phyloP scores from a whole-genome alignment of 2,797 vertebrate genomes.

The Coregonus ussuriensis region DNA sequence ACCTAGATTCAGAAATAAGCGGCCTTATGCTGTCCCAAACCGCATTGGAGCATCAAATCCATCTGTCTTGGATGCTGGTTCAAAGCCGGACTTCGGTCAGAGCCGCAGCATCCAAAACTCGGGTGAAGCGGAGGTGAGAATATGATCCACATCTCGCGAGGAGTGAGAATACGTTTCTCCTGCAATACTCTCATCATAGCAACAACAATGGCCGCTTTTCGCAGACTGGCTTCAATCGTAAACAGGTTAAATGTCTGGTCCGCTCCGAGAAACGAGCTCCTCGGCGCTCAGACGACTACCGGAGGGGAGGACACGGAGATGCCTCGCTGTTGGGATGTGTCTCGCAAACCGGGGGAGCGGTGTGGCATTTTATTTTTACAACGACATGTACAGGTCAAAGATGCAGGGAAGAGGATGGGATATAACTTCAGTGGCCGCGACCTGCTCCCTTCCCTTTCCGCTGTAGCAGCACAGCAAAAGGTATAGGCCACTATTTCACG shows the following conservation, averaged over 20 bases:
- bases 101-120: slow-evolving; percentile 33
- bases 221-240: slow-evolving; percentile 67
- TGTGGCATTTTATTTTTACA: slow-evolving; percentile 65
- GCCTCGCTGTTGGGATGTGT: slow-evolving; percentile 60
- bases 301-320: slow-evolving; percentile 35
- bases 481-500: slow-evolving; percentile 49
- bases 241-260: slow-evolving; percentile 54
- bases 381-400: slow-evolving; percentile 40
- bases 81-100: slow-evolving; percentile 24
- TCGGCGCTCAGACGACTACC: slow-evolving; percentile 26
- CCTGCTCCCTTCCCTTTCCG: slow-evolving; percentile 66
- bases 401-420: slow-evolving; percentile 56
- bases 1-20: slow-evolving; percentile 6
- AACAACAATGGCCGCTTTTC: slow-evolving; percentile 77
- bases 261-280: slow-evolving; percentile 38
- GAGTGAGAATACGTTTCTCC: slow-evolving; percentile 42
- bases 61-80: background rate
- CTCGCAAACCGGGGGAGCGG: slow-evolving; percentile 68
- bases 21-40: background rate
- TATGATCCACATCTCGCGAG: slow-evolving; percentile 72
- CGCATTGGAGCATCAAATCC: slow-evolving; percentile 23
- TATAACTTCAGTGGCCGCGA: slow-evolving; percentile 46
- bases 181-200: slow-evolving; percentile 45
- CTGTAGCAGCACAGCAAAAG: slow-evolving; percentile 76
- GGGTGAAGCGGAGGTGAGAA: slow-evolving; percentile 9